phyloP scores from a whole-genome alignment of 2,888 invertebrate genomes.

The Aplocera efformata region DNA sequence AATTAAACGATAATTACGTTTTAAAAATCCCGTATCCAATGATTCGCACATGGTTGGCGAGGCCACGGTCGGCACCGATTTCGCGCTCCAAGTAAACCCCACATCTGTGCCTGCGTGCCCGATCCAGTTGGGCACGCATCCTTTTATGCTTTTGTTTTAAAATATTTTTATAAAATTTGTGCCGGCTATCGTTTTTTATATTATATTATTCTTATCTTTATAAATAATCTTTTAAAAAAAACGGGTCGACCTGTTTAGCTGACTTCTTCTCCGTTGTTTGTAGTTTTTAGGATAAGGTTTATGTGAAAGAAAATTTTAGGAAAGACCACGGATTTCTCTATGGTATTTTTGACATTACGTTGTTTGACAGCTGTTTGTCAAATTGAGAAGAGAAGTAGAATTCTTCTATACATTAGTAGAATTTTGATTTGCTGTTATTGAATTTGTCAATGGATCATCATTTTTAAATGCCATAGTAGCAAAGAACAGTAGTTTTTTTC shows the following conservation, averaged over 20 bases:
- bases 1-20: too few relatives aligned
- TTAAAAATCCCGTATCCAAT: slow-evolving; percentile 35
- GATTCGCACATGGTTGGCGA: slow-evolving; percentile 10
- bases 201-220: not conserved
- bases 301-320: too few relatives aligned
- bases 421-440: too few relatives aligned
- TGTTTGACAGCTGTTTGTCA: too few relatives aligned
- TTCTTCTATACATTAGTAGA: too few relatives aligned
- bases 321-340: too few relatives aligned
- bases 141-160: slow-evolving; percentile 26
- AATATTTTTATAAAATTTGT: slow-evolving; percentile 16
- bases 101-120: slow-evolving; percentile 54
- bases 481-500: not conserved
- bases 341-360: too few relatives aligned
- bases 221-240: too few relatives aligned
- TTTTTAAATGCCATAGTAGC: not conserved
- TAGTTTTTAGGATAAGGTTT: too few relatives aligned
- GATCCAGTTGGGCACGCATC: slow-evolving; percentile 33
- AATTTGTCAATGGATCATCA: not conserved
- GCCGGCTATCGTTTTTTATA: not conserved
- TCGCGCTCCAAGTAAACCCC: slow-evolving; percentile 56
- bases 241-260: too few relatives aligned
- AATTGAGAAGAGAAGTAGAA: too few relatives aligned
- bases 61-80: slow-evolving; percentile 42
- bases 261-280: too few relatives aligned